Conservation (phyloP, 2,797 vertebrate species). For the Thunnus albacares region DNA sequence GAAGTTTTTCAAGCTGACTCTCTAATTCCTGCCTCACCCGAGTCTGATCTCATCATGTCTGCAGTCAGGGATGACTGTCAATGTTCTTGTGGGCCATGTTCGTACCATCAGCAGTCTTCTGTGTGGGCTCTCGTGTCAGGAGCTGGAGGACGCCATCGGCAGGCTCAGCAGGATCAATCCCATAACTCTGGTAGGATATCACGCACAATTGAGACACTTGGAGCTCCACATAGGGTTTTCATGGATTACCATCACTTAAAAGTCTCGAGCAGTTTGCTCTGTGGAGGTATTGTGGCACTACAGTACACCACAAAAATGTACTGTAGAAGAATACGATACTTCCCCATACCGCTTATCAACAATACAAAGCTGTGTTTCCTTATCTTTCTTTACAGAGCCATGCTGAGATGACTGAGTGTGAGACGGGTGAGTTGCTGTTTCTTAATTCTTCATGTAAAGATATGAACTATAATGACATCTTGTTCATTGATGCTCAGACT, state of each 20-base stretch:
- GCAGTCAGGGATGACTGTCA: constrained; percentile 66
- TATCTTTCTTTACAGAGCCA: constrained; percentile 63
- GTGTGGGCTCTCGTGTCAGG: constrained; percentile 72
- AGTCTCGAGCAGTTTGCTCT: no score
- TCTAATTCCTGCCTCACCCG: background rate
- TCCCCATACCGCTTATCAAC: background rate
- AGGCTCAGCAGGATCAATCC: constrained; percentile 72
- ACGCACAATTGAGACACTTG: no score
- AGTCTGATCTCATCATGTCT: constrained; percentile 16
- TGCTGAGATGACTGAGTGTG: constrained; percentile 67
- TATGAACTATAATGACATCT: no score
- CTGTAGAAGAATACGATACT: background rate
- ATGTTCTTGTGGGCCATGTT: constrained; percentile 58
- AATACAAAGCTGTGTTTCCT: constrained; percentile 16
- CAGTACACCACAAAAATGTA: background rate
- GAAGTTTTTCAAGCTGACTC: background rate
- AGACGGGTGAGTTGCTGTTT: constrained; percentile 75
- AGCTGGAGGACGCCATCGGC: constrained; percentile 80
- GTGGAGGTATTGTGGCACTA: background rate
- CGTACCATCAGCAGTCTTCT: constrained; percentile 78
- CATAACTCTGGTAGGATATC: constrained; percentile 66
- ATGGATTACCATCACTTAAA: no score
- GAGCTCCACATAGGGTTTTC: no score
- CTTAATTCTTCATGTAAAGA: background rate
- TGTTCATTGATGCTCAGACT: no score